Evolutionary conservation across 2,797 vertebrate species (phyloP).

Genomic region (Sandelia bainsii): DNA sequence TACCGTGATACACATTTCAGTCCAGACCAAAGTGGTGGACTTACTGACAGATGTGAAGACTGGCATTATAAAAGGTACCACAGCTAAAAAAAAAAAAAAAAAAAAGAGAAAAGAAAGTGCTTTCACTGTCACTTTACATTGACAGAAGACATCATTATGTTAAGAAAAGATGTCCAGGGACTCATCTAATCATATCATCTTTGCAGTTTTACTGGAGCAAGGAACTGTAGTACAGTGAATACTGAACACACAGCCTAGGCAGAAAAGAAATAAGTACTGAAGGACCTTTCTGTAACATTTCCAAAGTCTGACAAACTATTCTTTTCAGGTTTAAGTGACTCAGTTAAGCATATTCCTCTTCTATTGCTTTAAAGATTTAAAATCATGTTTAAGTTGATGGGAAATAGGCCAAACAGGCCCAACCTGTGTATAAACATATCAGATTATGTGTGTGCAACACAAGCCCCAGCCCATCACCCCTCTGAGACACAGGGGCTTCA

Average conservation of each 20-base stretch:
- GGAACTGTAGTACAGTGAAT: neutral
- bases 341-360: neutral
- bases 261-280: neutral
- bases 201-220: neutral
- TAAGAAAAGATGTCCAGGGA: neutral
- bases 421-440: neutral
- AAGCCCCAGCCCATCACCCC: slow-evolving; percentile 4
- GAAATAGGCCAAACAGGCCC: neutral
- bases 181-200: neutral
- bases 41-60: too few relatives aligned
- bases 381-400: neutral
- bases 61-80: too few relatives aligned
- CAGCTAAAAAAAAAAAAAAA: too few relatives aligned
- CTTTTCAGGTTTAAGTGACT: neutral
- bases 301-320: neutral
- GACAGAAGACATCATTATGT: neutral
- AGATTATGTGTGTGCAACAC: neutral
- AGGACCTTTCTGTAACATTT: neutral
- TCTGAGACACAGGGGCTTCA: slow-evolving; percentile 18
- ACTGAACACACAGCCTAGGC: neutral
- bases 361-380: slow-evolving; percentile 8
- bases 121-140: neutral
- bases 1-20: too few relatives aligned
- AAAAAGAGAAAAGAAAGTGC: too few relatives aligned
- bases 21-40: neutral